Conservation (phyloP, 2,888 invertebrate species). For the Luperina nickerlii region DNA sequence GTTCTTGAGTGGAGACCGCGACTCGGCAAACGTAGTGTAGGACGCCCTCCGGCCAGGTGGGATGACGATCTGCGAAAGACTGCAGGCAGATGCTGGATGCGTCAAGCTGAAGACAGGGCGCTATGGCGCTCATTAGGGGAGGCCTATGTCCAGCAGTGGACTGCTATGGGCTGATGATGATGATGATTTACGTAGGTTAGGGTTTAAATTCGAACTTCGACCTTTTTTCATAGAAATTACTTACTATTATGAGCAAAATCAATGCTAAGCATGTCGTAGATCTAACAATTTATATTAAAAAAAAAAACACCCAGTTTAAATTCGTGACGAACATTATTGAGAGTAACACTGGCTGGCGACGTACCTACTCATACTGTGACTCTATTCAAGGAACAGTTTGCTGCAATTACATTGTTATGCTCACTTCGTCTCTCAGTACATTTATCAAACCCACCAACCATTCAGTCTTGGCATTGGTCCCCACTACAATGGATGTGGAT, state of each 20-base stretch:
- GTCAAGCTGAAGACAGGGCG: no score
- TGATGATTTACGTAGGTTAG: slow-evolving; percentile 1
- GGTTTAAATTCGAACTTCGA: slow-evolving; percentile 7
- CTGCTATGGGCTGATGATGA: no score
- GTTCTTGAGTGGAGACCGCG: no score
- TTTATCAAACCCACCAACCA: slow-evolving; percentile 83
- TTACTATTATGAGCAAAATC: not conserved
- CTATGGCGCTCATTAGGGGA: no score
- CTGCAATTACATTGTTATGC: slow-evolving; percentile 90
- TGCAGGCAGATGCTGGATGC: no score
- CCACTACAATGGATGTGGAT: slow-evolving; percentile 84
- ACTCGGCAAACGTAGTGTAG: no score
- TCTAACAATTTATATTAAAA: no score
- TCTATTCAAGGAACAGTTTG: slow-evolving; percentile 89
- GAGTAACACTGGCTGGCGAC: slow-evolving; percentile 63
- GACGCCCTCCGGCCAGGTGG: no score
- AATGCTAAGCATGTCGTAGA: not conserved
- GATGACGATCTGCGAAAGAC: no score
- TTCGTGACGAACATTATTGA: slow-evolving; percentile 54
- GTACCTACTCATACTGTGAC: slow-evolving; percentile 74
- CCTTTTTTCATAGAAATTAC: no score
- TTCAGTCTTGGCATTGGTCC: slow-evolving; percentile 86
- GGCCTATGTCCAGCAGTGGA: no score
- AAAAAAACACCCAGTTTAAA: slow-evolving; percentile 46
- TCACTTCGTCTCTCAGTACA: slow-evolving; percentile 86